Conservation (phyloP, 2,113 vertebrate genomes). For the Gorsachius goisagi region DNA sequence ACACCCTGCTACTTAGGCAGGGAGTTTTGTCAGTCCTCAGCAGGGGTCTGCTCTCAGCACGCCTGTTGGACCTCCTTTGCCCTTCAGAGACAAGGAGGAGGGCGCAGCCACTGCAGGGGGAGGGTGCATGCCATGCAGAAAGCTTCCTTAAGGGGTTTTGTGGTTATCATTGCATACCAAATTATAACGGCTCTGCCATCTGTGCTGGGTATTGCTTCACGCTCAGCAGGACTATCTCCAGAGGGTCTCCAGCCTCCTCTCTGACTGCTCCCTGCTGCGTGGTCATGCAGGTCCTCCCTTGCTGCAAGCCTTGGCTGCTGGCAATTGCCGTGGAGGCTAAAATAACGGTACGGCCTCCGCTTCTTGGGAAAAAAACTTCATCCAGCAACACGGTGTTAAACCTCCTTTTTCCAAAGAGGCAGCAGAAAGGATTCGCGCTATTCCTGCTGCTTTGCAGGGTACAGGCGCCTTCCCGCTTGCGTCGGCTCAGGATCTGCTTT, state of each 20-base stretch:
- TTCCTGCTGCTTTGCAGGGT: background rate
- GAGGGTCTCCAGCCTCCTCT: background rate
- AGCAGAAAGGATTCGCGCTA: background rate
- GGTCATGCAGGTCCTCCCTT: rapidly evolving
- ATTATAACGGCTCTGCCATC: background rate
- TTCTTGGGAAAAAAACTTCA: background rate
- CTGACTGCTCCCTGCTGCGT: background rate
- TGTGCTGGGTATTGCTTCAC: background rate
- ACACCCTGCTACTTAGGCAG: background rate
- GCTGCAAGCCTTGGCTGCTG: background rate
- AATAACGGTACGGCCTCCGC: rapidly evolving
- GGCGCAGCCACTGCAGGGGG: rapidly evolving
- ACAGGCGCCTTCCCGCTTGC: rapidly evolving
- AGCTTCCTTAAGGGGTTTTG: background rate
- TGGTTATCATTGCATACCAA: background rate
- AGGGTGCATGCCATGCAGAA: background rate
- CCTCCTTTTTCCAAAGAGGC: background rate
- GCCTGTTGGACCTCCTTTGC: background rate
- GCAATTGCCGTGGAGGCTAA: rapidly evolving
- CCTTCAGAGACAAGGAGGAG: background rate
- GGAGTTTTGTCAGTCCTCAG: background rate
- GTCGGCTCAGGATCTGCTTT: rapidly evolving
- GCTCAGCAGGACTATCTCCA: background rate
- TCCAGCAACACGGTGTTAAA: background rate
- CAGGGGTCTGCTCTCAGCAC: background rate